Evolutionary conservation across 2,797 vertebrate genomes (phyloP).

Genomic region (Eulemur mongoz): DNA sequence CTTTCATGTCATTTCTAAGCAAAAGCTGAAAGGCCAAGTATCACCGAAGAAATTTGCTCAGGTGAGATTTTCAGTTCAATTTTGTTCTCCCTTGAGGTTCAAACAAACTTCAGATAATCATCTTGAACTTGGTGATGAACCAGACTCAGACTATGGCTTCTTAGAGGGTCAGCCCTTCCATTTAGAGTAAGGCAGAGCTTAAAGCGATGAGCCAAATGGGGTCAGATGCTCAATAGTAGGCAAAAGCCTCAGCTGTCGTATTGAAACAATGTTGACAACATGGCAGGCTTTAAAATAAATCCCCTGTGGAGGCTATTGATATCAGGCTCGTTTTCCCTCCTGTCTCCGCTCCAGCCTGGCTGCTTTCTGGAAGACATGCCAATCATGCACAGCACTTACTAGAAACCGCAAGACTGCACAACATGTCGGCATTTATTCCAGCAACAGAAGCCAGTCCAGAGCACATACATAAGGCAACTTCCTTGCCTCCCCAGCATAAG

Average conservation of each 20-base stretch:
- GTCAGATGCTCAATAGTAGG: conserved; percentile 64
- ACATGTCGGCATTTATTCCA: neutral
- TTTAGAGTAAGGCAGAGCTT: conserved; percentile 63
- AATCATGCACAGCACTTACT: neutral
- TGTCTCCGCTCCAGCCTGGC: neutral
- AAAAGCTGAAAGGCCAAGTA: conserved; percentile 46
- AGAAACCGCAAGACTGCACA: neutral
- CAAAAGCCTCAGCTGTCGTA: conserved; percentile 49
- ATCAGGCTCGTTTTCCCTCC: conserved; percentile 26
- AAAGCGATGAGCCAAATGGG: conserved; percentile 48
- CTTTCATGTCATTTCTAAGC: conserved; percentile 61
- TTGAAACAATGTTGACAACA: conserved; percentile 68
- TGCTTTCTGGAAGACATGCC: conserved; percentile 37
- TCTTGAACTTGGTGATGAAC: conserved; percentile 73
- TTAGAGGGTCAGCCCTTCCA: conserved; percentile 69
- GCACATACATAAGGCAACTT: neutral
- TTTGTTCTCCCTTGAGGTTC: conserved; percentile 69
- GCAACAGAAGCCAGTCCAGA: neutral
- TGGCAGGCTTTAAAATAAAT: conserved; percentile 68
- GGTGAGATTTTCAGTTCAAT: conserved; percentile 57
- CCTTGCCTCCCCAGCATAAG: neutral
- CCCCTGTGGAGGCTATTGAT: conserved; percentile 6
- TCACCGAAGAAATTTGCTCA: conserved; percentile 59
- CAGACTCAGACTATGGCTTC: conserved; percentile 38
- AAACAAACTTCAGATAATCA: conserved; percentile 74